A percentile compares a stretch with the other conserved stretches of the same genome.
Conservation (phyloP, 2,113 vertebrate species). For the Furnarius figulus region DNA sequence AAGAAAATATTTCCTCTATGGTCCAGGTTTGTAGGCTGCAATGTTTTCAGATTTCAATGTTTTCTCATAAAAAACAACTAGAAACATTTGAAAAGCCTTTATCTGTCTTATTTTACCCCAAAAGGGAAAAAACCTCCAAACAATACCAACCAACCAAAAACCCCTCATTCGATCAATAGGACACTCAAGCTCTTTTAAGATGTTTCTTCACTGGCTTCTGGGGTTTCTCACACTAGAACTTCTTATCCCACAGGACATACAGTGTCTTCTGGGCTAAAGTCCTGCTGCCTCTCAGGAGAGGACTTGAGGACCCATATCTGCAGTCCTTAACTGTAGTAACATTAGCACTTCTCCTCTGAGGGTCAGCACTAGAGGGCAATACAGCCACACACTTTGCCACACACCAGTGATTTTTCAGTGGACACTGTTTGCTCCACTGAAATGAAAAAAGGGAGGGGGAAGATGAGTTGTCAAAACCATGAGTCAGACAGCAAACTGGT, state of each 20-base stretch:
- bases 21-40: not conserved
- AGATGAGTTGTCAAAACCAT: constrained; percentile 21
- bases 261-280: not conserved
- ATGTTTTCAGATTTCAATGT: not conserved
- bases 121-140: not conserved
- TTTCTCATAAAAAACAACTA: not conserved
- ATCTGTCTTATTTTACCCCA: not conserved
- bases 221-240: not conserved
- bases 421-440: not conserved
- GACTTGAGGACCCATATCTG: not conserved
- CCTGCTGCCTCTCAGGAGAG: not conserved
- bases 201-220: not conserved
- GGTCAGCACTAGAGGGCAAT: constrained; percentile 68
- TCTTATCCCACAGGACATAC: not conserved
- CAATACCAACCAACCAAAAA: not conserved
- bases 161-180: not conserved
- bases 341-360: not conserved
- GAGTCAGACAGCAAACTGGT: constrained; percentile 40
- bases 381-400: not conserved
- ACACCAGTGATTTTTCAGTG: constrained; percentile 5
- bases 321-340: not conserved
- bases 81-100: not conserved
- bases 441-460: constrained; percentile 19
- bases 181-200: not conserved
- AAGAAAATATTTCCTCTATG: not conserved